Base-by-base conservation (phyloP, 2,888 invertebrate species). In the Elegia similella region DNA sequence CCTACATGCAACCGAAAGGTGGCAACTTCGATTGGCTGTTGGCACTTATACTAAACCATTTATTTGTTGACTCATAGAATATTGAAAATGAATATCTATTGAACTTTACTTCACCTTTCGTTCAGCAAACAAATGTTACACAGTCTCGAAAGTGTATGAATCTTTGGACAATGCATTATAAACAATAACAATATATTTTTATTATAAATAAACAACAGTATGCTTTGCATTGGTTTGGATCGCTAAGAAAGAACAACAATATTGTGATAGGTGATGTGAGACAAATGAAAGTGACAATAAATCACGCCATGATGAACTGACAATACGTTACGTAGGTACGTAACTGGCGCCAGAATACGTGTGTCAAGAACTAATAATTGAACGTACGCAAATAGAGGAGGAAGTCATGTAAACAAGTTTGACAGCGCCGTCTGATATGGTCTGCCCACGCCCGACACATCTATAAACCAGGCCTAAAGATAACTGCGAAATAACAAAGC, bases 351-450 rank as follows among this genome's bases (percentile, higher is more conserved):
- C 74, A 72, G 64, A 67, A 72, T 65, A 68, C 67, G 66, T 70
- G 73, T 76, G 76, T 75, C 71, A 75, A 77, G 76, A 76, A 72
- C 61, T 70, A 69, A 67, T 77, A 80, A 79, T 82, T 78, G 74
- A 69, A 67, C 6, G 69, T 66, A 74, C 76, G 71, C 76, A 84
- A 82, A 82, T 80, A 84, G 80, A 83, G 72, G 80, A 83, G 72
- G 78, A 76, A 78, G 75, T 69, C 73, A 73, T 70, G 85, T 86
- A 86, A 88, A 86, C 88, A 87, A 79, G 78, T 81, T 82, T 80
- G 86, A 83, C 82, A 81, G 81, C 73, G 73, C 67, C 80, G 76
- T 43, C 71, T 73, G 74, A 68, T 77, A 76, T 71, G 58, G 59
- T 54, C 68, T 63, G 66, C 82, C 82, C 79, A 82, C 83, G 78